Conservation (phyloP, 2,888 invertebrate genomes). For the Helicoverpa assulta region DNA sequence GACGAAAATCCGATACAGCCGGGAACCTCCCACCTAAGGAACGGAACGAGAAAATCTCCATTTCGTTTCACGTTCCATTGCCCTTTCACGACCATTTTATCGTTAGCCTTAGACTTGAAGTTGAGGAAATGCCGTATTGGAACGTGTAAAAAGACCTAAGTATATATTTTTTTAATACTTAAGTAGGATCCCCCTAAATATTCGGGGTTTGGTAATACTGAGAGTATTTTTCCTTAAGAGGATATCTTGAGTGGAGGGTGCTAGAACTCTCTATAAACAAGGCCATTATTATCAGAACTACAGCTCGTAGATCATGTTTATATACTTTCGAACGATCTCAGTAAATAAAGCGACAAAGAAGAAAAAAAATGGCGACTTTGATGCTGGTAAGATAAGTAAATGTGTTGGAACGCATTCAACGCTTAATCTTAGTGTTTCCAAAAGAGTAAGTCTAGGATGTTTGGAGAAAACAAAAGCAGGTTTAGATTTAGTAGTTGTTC, state of each 20-base stretch:
- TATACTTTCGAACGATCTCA: slow-evolving; percentile 74
- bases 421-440: slow-evolving; percentile 28
- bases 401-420: slow-evolving; percentile 32
- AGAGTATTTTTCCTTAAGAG: slow-evolving; percentile 67
- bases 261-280: slow-evolving; percentile 81
- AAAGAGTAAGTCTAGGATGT: slow-evolving; percentile 18
- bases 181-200: slow-evolving; percentile 52
- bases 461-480: slow-evolving; percentile 22
- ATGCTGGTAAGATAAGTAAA: slow-evolving; percentile 4
- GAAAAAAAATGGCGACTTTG: slow-evolving; percentile 24
- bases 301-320: slow-evolving; percentile 82
- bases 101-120: slow-evolving; percentile 22
- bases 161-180: slow-evolving; percentile 26
- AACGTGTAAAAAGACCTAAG: slow-evolving; percentile 36
- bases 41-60: slow-evolving; percentile 37
- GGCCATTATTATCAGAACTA: slow-evolving; percentile 85
- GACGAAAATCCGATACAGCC: slow-evolving; percentile 73
- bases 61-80: slow-evolving; percentile 57
- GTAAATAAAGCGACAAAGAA: slow-evolving; percentile 66
- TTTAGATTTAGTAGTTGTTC: slow-evolving; percentile 10
- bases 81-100: slow-evolving; percentile 39
- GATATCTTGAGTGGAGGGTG: slow-evolving; percentile 72
- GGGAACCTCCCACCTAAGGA: slow-evolving; percentile 48
- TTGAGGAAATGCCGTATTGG: slow-evolving; percentile 49
- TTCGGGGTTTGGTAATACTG: slow-evolving; percentile 62